A percentile compares a stretch with the other conserved stretches of the same genome.
Evolutionary conservation across 2,888 invertebrate genomes (phyloP).

Genomic region (Lepidocyrtinus sp.): DNA sequence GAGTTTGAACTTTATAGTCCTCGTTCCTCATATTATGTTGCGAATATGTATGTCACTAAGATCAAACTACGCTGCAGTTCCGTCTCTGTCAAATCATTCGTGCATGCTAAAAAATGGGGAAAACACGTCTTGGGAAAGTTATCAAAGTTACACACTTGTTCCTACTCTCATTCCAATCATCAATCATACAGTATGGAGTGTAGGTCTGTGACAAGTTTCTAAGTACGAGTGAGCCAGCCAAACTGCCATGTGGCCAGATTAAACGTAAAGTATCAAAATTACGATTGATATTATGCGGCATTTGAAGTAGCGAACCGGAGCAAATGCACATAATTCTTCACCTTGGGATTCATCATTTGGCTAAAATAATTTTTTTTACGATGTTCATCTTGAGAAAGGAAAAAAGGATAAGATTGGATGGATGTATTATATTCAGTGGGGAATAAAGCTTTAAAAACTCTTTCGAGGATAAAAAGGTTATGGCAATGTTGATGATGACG

Average conservation of each 20-base stretch:
- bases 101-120: neutral
- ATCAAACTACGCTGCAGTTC: neutral
- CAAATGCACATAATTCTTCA: neutral
- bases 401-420: neutral
- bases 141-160: slow-evolving; percentile 7
- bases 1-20: slow-evolving; percentile 2
- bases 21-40: neutral
- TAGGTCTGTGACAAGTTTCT: neutral
- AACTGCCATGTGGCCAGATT: neutral
- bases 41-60: slow-evolving; percentile 7
- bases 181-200: neutral
- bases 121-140: neutral
- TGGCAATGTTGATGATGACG: too few species aligned
- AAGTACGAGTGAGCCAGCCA: neutral
- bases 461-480: slow-evolving; percentile 6
- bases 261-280: neutral
- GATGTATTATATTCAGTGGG: neutral
- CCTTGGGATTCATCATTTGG: slow-evolving; percentile 13
- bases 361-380: slow-evolving; percentile 1
- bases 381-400: neutral
- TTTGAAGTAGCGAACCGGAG: neutral
- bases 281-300: neutral
- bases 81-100: too few species aligned
- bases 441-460: slow-evolving; percentile 8
- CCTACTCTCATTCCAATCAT: slow-evolving; percentile 12